Conservation (phyloP, 2,113 vertebrate species). For the Antechinus stuartii region DNA sequence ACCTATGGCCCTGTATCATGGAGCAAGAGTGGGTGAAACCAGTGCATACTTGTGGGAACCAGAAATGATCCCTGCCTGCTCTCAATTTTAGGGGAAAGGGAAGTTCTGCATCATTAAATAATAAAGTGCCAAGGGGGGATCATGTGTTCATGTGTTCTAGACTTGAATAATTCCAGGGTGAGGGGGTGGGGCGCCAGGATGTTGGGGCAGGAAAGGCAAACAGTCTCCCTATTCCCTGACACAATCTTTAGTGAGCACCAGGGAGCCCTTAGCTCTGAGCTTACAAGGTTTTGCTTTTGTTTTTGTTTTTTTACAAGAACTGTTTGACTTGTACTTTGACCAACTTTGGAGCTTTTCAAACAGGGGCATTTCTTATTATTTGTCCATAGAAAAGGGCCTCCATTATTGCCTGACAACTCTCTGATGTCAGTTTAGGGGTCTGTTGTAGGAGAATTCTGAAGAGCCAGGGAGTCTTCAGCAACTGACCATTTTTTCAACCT, state of each 20-base stretch:
- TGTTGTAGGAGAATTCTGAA: not conserved
- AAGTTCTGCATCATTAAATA: constrained; percentile 74
- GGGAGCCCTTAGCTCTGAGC: accelerated
- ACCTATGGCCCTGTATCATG: not conserved
- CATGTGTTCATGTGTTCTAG: constrained; percentile 35
- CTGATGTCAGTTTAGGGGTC: constrained; percentile 2
- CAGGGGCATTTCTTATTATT: constrained; percentile 42
- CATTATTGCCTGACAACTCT: constrained; percentile 13
- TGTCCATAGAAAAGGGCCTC: not conserved
- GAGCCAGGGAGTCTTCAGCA: constrained; percentile 19
- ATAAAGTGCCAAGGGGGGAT: constrained; percentile 53
- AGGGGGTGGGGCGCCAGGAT: not conserved
- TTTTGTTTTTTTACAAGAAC: constrained; percentile 63
- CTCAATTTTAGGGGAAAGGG: constrained; percentile 46
- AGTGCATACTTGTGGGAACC: constrained; percentile 55
- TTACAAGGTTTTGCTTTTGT: not conserved
- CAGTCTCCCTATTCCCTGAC: constrained; percentile 28
- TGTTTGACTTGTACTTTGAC: constrained; percentile 56
- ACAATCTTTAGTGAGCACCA: constrained; percentile 55
- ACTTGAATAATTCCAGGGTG: not conserved
- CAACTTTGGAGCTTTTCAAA: constrained; percentile 52
- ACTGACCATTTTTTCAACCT: constrained; percentile 30
- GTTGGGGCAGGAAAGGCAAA: constrained; percentile 51
- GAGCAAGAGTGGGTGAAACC: not conserved
- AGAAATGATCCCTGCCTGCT: not conserved